Base-by-base conservation (phyloP, 1,140 invertebrate species). In the Adelges cooleyi region DNA sequence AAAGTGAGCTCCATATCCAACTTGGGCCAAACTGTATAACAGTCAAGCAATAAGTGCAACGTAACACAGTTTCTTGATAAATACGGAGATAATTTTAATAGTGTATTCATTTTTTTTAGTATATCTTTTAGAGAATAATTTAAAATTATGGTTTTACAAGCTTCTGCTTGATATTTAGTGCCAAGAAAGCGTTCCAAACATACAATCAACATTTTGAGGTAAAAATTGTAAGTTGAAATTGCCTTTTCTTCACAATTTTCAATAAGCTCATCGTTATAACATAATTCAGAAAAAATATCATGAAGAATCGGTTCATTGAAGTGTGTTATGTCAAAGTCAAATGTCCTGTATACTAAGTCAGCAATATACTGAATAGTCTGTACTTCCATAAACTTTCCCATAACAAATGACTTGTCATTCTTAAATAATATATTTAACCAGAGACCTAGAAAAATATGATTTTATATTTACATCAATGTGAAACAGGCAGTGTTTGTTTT, bases 171-270 rank as follows among this genome's bases (percentile, higher is more conserved):
- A 62, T 62, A 48, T 17, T 33, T 13, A 3, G 42, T 62, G 8
- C 56, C 56, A 13, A 62, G 20, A 33, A 29, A 62, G 29, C 44
- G 42, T 62, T 62, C 56, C 5, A 62, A 33, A 15, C 17, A 13
- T 17, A 62, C 27, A 48, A 62, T 62, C 17, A 62, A 62, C 9
- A 42, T 62, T 48, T 48, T 62, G 9, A 46, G n/a, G 46, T 62
- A 48, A 46, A 62, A 23, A 33, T 62, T 62, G n/a, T 29, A 48
- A 10, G 10, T 25, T 13, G 10, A 18, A 29, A 29, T 29, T 15
- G 20, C n/a, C 33, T 62, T 62, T 13, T 20, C 3, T 18, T 33
- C 13, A 15, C 20, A 1, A 9, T 62, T 46, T 0, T 6, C 2
- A 27, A 48, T 46, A 27, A 62, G 2, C 8, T 10, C 4, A 33